Evolutionary conservation across 2,113 vertebrate species (phyloP), one percentile per base, ranked within the genome.

Genomic region (Lepisosteus osseus): DNA sequence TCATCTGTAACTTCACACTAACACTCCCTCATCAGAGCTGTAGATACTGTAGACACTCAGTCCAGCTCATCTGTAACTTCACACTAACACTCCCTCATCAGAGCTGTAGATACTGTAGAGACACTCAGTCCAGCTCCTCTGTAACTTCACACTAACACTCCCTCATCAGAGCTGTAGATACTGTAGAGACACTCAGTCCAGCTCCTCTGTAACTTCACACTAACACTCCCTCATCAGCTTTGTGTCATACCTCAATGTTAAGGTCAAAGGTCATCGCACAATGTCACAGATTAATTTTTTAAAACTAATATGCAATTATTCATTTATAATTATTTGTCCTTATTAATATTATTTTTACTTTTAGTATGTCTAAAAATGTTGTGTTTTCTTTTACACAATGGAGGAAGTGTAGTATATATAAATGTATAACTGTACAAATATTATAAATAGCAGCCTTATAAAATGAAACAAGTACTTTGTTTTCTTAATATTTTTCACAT

Each of bases 391-490:
- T 4, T 59, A 5, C 13, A 59, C 12, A 13, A n/a, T 4, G 73
- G 78, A 78, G 76, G 78, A 80, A 68, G 82, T 79, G 81, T 77
- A 77, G 71, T 81, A 56, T 68, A 68, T 71, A 72, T 40, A 56
- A 63, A 73, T 88, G 85, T 88, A 87, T 87, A 86, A 82, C n/a
- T 90, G 83, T 89, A 88, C 82, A 90, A 90, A 85, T 66, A 68
- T 84, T 81, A 83, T 82, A 77, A 87, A 78, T 76, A 82, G 78
- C 86, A 84, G 72, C 62, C 73, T 76, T 71, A 78, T 76, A 72
- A 89, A 85, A 78, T 88, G 71, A 82, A 87, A 83, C 79, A 71
- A 76, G 29, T 80, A 83, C 83, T 75, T 75, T 86, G 83, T 79
- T 83, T 84, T 82, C 72, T 89, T 87, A 79, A 84, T 65, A 65